Base-by-base conservation (phyloP, 2,113 vertebrate genomes). In the Eclectus roratus region DNA sequence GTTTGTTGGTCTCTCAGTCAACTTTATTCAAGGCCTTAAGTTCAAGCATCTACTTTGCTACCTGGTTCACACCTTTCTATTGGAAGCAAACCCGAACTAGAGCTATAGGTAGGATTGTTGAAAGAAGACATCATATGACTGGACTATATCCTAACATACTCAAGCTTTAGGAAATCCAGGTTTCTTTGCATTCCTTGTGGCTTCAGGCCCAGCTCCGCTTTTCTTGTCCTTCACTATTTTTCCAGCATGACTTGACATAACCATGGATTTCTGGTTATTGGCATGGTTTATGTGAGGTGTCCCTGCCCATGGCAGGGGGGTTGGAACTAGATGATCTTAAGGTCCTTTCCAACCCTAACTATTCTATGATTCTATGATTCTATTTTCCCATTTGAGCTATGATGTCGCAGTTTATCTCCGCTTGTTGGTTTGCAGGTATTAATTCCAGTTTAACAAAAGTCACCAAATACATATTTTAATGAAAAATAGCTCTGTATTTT, bases 331-430 rank as follows among this genome's bases (percentile, higher is more conserved):
- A 37, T 37, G 37, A 37, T 37, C 8, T 37, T 37, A 37, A 37
- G 37, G 37, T 37, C 37, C 37, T 37, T 37, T 37, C 37, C 37
- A 37, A 37, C 37, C 37, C 10, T 37, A 37, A 37, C 37, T 37
- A 37, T 37, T 37, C 37, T 37, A 37, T 37, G 37, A 37, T 37
- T 37, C 37, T 37, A 37, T 37, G 37, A 37, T 37, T 37, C 37
- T 37, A 37, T 53, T 63, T 52, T 93, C 82, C 61, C 20, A 56
- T 65, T 81, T 74, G 60, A 21, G 9, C 9, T 24, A 78, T 35
- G 27, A 53, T 0, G 0, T 74, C 0, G 1, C 41, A 49, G 37
- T n/a, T 76, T 20, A 56, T 56, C 41, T 65, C 25, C 23, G 21
- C 13, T 46, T 70, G 15, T 46, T 61, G 33, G 13, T 78, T 46